Conservation (phyloP, 2,113 vertebrate genomes). For the Pomatorhinus ruficollis region DNA sequence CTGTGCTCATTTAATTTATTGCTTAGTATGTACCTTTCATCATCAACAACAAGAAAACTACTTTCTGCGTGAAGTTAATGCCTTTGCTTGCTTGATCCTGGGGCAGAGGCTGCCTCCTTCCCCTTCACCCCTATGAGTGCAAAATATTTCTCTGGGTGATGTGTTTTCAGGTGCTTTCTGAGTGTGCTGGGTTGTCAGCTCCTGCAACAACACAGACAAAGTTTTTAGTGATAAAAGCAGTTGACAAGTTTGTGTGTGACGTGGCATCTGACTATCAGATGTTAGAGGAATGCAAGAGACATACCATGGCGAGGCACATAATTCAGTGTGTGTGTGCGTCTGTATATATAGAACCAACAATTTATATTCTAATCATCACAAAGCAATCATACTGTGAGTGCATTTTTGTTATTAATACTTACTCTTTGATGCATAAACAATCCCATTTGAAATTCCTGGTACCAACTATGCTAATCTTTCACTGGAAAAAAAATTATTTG, state of each 20-base stretch:
- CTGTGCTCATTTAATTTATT: constrained; percentile 52
- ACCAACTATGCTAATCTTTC: constrained; percentile 65
- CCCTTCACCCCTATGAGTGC: background rate
- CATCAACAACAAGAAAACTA: background rate
- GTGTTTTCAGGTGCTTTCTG: background rate
- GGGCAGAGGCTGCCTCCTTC: background rate
- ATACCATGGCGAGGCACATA: background rate
- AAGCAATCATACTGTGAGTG: constrained; percentile 74
- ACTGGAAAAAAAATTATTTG: constrained; percentile 58
- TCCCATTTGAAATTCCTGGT: constrained; percentile 74
- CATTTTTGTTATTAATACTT: constrained; percentile 72
- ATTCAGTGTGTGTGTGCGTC: constrained; percentile 31
- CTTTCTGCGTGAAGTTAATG: constrained; percentile 2
- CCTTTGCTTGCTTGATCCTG: background rate
- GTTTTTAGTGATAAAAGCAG: constrained; percentile 13
- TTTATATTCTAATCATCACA: constrained; percentile 74
- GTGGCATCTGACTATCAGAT: constrained; percentile 68
- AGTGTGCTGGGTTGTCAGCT: background rate
- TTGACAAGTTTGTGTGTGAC: background rate
- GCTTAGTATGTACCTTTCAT: constrained; percentile 27
- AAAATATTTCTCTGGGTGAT: background rate
- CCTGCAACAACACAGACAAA: background rate
- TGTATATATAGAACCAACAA: constrained; percentile 71
- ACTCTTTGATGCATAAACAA: constrained; percentile 77
- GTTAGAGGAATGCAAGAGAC: constrained; percentile 52